Evolutionary conservation across 1,140 invertebrate species (phyloP).

Genomic region (Danaus plexippus): DNA sequence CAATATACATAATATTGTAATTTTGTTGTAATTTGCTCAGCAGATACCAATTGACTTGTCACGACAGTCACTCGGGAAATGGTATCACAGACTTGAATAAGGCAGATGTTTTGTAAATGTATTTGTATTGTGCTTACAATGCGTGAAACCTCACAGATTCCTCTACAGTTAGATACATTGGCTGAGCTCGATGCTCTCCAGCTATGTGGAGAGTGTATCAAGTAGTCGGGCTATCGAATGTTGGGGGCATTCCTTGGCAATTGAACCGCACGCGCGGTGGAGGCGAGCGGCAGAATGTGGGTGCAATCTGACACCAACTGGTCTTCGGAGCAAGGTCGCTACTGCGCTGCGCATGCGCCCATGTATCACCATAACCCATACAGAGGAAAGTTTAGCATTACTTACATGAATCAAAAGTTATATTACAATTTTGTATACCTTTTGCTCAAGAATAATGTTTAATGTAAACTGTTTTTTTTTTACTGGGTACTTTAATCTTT

Average conservation of each 20-base stretch:
- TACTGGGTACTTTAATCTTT: too few species aligned
- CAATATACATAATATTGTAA: too few species aligned
- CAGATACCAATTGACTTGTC: too few species aligned
- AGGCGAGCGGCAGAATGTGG: constrained; percentile 57
- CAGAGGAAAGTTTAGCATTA: too few species aligned
- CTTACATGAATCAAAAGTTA: too few species aligned
- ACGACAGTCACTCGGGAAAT: too few species aligned
- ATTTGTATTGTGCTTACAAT: constrained; percentile 14
- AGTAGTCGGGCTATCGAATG: constrained; percentile 56
- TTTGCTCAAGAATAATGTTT: too few species aligned
- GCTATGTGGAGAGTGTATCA: constrained; percentile 61
- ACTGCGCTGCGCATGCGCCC: constrained; percentile 55
- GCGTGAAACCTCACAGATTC: constrained; percentile 23
- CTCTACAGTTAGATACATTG: constrained; percentile 32
- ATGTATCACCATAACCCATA: too few species aligned
- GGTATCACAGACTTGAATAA: too few species aligned
- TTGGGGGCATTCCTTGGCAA: constrained; percentile 62
- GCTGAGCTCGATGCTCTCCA: constrained; percentile 35
- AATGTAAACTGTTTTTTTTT: too few species aligned
- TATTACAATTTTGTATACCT: too few species aligned
- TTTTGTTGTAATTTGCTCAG: too few species aligned
- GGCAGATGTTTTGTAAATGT: constrained; percentile 10
- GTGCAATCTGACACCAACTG: constrained; percentile 49
- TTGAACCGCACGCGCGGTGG: constrained; percentile 58
- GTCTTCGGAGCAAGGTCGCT: constrained; percentile 57